A percentile compares a stretch with the other conserved stretches of the same genome.
Conservation (phyloP, 37 sponge, comb jelly and placozoan species). For the Ianthella basta region DNA sequence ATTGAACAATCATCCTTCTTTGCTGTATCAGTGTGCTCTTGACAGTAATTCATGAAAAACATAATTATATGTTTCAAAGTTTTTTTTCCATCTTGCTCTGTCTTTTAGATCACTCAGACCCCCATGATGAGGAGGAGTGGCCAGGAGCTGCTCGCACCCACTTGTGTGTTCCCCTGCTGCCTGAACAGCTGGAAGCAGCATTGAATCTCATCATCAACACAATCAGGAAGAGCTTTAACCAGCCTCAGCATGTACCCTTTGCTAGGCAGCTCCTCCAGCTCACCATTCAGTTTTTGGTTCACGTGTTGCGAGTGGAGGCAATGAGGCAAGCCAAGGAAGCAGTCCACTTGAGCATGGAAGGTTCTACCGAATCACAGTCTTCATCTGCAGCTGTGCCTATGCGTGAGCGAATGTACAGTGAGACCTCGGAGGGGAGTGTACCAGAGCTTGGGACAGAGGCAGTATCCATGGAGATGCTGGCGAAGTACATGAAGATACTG, state of each 20-base stretch:
- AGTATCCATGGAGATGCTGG: constrained; percentile 17
- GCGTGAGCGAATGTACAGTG: neutral
- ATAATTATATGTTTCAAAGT: no score
- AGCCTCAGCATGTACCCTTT: constrained; percentile 56
- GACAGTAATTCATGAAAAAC: no score
- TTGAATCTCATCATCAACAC: constrained; percentile 1
- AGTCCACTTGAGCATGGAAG: neutral
- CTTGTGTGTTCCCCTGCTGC: constrained; percentile 2
- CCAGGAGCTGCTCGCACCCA: no score
- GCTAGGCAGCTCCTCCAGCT: constrained; percentile 79
- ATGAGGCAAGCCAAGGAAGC: constrained; percentile 17
- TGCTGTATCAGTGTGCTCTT: no score
- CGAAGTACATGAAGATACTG: constrained; percentile 14
- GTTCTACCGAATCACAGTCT: no score
- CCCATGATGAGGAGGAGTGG: neutral
- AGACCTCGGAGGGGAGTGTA: constrained; percentile 8
- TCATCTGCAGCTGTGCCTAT: neutral
- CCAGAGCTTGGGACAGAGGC: neutral
- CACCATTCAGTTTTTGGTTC: constrained; percentile 63
- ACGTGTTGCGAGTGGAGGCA: constrained; percentile 51
- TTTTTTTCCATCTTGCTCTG: no score
- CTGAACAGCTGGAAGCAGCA: constrained; percentile 10
- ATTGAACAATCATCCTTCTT: no score
- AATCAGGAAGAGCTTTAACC: neutral
- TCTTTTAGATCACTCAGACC: neutral